These are phyloP conservation scores for Todiramphus chloris DNA, from an alignment of 2,113 vertebrate species.

Conservation along the genomic window DNA sequence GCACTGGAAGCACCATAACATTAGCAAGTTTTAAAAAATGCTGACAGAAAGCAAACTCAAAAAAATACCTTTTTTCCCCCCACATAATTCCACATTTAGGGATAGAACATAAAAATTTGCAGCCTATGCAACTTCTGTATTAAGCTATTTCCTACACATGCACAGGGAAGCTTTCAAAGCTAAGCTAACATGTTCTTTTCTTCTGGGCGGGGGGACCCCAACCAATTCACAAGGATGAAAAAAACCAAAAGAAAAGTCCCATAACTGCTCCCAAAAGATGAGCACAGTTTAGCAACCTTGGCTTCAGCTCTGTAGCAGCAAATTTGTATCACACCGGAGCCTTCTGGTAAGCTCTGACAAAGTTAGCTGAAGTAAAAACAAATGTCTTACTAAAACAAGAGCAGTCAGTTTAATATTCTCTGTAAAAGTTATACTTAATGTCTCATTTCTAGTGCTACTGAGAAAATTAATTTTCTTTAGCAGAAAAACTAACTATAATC, in stretches of 20 bases:
- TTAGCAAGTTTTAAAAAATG: background rate
- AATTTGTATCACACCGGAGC: background rate
- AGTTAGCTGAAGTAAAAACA: background rate
- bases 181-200: background rate
- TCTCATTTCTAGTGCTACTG: background rate
- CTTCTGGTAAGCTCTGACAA: background rate
- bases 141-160: background rate
- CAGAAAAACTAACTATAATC: background rate
- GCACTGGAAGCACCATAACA: background rate
- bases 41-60: background rate
- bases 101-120: background rate
- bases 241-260: background rate
- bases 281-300: background rate
- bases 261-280: background rate
- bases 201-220: background rate
- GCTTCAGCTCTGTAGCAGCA: background rate
- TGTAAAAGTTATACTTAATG: background rate
- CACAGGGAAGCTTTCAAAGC: background rate
- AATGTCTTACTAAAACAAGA: background rate
- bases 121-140: background rate
- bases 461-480: background rate
- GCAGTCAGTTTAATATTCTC: background rate
- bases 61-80: accelerated
- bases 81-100: background rate
- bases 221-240: background rate